Evolutionary conservation across 2,113 vertebrate species (phyloP).

Genomic region (Nestor notabilis): DNA sequence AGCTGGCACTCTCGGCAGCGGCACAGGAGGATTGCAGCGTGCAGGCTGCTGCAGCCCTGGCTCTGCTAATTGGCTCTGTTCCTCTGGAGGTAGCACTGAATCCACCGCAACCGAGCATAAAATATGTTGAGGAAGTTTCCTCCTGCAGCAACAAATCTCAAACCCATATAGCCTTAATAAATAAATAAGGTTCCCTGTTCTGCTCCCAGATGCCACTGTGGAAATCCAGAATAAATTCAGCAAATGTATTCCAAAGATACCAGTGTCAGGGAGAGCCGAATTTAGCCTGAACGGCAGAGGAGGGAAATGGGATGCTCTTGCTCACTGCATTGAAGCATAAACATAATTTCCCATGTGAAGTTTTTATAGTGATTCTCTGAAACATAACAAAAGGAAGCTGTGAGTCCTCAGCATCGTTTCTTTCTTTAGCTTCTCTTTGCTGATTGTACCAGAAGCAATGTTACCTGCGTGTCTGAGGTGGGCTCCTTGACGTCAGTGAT

Average conservation of each 20-base stretch:
- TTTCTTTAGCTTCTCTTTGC: neutral
- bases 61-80: neutral
- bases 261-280: neutral
- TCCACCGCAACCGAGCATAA: neutral
- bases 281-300: conserved; percentile 36
- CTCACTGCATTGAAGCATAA: neutral
- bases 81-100: neutral
- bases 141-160: neutral
- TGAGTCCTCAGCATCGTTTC: neutral
- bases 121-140: neutral
- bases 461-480: neutral
- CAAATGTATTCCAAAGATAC: conserved; percentile 20
- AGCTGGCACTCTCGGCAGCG: neutral
- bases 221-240: conserved; percentile 14
- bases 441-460: neutral
- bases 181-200: neutral
- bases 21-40: neutral
- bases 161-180: neutral
- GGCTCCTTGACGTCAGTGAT: neutral
- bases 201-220: neutral
- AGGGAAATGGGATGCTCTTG: conserved; percentile 28
- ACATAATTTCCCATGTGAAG: conserved; percentile 4
- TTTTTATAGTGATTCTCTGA: neutral
- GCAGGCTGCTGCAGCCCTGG: neutral
- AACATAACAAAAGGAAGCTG: neutral